Evolutionary conservation across 1,140 invertebrate genomes (phyloP).

Genomic region (Drosophila parvula): DNA sequence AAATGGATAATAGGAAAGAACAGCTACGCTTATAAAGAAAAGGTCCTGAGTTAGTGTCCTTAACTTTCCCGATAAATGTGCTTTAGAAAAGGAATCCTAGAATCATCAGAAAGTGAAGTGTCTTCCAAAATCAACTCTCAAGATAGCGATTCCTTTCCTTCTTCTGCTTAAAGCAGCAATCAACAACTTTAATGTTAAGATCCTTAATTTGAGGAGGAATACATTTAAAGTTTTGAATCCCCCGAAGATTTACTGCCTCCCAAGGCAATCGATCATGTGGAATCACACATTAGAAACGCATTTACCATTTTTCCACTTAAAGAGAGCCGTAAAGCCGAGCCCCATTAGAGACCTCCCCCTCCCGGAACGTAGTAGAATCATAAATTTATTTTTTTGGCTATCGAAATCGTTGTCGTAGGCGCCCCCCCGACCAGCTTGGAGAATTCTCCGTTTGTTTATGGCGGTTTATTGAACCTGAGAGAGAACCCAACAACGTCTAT

Average conservation of each 20-base stretch:
- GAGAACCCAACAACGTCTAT: constrained; percentile 53
- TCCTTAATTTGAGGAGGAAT: background rate
- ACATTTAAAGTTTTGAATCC: background rate
- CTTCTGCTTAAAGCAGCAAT: background rate
- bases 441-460: constrained; percentile 33
- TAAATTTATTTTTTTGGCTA: constrained; percentile 35
- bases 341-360: constrained; percentile 1
- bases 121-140: background rate
- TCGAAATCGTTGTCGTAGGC: constrained; percentile 41
- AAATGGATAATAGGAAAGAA: too few relatives aligned
- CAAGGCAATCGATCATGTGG: background rate
- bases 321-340: constrained; percentile 2
- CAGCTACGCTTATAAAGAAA: too few relatives aligned
- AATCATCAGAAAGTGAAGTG: background rate
- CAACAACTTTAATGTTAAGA: background rate
- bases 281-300: constrained; percentile 12
- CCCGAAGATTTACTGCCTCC: background rate
- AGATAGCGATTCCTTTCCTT: background rate
- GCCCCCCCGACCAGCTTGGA: background rate
- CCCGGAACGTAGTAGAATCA: constrained; percentile 21
- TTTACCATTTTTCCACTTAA: background rate
- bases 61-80: too few relatives aligned
- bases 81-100: background rate
- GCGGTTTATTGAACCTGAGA: constrained; percentile 74
- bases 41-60: too few relatives aligned